Evolutionary conservation across 2,113 vertebrate genomes (phyloP).

Genomic region (Pseudorhombus dupliciocellatus): DNA sequence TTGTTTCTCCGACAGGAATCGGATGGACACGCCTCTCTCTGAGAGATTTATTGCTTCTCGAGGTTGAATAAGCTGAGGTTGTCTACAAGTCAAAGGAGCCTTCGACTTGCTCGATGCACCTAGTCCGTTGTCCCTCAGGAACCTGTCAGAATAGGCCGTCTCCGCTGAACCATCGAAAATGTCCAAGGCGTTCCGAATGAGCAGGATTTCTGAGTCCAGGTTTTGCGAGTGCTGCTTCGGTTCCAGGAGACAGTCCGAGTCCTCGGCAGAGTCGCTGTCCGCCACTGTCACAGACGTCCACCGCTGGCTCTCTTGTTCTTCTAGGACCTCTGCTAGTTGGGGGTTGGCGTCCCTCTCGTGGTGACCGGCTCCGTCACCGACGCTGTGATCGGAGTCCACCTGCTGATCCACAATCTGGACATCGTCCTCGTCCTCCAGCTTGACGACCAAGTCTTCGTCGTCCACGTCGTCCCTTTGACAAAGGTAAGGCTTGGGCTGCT

Average conservation of each 20-base stretch:
- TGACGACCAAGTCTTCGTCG: slow-evolving; percentile 50
- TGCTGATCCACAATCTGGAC: slow-evolving; percentile 61
- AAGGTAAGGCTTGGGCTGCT: slow-evolving; percentile 18
- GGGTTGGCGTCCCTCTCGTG: slow-evolving; percentile 28
- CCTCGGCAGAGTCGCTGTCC: slow-evolving; percentile 57
- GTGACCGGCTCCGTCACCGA: slow-evolving; percentile 13
- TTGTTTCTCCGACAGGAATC: slow-evolving; percentile 53
- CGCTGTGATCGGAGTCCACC: slow-evolving; percentile 13
- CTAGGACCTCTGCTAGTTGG: slow-evolving; percentile 15
- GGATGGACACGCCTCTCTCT: slow-evolving; percentile 38
- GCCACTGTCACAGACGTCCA: slow-evolving; percentile 59
- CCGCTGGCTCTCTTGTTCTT: slow-evolving; percentile 58
- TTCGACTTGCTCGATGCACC: slow-evolving; percentile 46
- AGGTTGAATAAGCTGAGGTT: slow-evolving; percentile 40
- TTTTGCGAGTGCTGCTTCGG: slow-evolving; percentile 54
- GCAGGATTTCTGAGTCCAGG: slow-evolving; percentile 66
- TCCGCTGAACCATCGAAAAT: slow-evolving; percentile 60
- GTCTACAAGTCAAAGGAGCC: slow-evolving; percentile 34
- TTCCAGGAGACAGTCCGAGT: slow-evolving; percentile 64
- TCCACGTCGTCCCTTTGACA: slow-evolving; percentile 16
- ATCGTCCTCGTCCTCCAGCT: slow-evolving; percentile 70
- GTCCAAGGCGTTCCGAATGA: slow-evolving; percentile 73
- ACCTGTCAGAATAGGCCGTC: slow-evolving; percentile 37
- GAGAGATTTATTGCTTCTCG: slow-evolving; percentile 18
- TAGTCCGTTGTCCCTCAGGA: slow-evolving; percentile 33